Conservation (phyloP, 2,113 vertebrate species). For the Podiceps cristatus region DNA sequence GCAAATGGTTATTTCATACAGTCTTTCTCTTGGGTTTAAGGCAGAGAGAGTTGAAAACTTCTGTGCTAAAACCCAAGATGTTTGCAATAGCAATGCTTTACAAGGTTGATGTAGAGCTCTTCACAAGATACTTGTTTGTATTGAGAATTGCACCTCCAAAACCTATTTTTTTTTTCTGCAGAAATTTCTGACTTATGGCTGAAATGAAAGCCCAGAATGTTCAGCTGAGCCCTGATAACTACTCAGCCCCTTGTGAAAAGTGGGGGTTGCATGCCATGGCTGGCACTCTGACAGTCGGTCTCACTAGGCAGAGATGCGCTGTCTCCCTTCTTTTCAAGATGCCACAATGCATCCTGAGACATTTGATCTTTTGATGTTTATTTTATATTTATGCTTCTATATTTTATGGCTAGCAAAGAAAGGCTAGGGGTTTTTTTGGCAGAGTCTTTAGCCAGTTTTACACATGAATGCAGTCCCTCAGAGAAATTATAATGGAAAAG, state of each 20-base stretch:
- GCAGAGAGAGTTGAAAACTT: not conserved
- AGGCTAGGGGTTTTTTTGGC: not conserved
- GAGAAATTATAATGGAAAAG: not conserved
- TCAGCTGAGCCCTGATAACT: not conserved
- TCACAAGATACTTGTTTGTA: not conserved
- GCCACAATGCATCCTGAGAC: not conserved
- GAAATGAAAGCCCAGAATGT: not conserved
- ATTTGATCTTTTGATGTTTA: not conserved
- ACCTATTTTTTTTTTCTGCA: not conserved
- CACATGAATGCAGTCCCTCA: not conserved
- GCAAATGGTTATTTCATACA: not conserved
- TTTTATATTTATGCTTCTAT: not conserved
- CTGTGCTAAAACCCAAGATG: not conserved
- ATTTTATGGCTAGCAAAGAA: not conserved
- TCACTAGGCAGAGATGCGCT: not conserved
- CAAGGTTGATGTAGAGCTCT: not conserved
- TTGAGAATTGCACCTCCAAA: not conserved
- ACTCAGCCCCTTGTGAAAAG: rapidly evolving
- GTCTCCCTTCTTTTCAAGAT: not conserved
- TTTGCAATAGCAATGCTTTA: not conserved
- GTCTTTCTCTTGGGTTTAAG: not conserved
- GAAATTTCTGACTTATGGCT: not conserved
- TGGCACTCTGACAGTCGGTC: rapidly evolving
- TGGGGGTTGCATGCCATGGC: rapidly evolving
- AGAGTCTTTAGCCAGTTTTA: not conserved